These are phyloP conservation scores for Serrognathus titanus DNA, from an alignment of 2,888 invertebrate genomes.

Conservation along the genomic window DNA sequence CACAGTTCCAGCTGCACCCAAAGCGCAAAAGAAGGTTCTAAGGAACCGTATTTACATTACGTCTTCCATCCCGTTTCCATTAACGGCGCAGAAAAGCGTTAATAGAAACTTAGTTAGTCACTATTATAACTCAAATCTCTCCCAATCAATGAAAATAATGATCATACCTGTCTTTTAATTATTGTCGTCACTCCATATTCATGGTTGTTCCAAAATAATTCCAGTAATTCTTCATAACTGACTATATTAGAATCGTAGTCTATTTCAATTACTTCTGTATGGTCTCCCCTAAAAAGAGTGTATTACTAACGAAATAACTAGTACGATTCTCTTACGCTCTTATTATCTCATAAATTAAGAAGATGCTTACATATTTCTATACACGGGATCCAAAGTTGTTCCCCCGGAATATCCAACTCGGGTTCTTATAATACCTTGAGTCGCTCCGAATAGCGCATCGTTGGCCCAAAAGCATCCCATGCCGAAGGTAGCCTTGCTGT, in stretches of 20 bases:
- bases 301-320: constrained; percentile 1
- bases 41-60: no score
- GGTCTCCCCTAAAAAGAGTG: constrained; percentile 72
- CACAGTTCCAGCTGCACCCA: no score
- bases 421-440: constrained; percentile 77
- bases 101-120: no score
- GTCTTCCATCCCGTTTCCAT: no score
- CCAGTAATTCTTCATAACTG: constrained; percentile 70
- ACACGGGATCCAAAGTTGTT: constrained; percentile 73
- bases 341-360: constrained; percentile 9
- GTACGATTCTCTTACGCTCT: not conserved
- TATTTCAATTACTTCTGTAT: constrained; percentile 91
- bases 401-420: constrained; percentile 93
- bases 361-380: constrained; percentile 75
- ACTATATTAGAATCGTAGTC: constrained; percentile 82
- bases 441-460: constrained; percentile 78
- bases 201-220: constrained; percentile 90
- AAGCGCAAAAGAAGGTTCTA: no score
- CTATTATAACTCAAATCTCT: not conserved
- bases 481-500: constrained; percentile 79
- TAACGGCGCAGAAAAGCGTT: no score
- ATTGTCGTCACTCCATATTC: constrained; percentile 80
- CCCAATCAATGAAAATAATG: constrained; percentile 8
- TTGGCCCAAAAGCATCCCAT: constrained; percentile 96
- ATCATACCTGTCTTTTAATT: constrained; percentile 71